These are phyloP conservation scores for Bhutanitis thaidina DNA, from an alignment of 2,888 invertebrate genomes.

Conservation along the genomic window DNA sequence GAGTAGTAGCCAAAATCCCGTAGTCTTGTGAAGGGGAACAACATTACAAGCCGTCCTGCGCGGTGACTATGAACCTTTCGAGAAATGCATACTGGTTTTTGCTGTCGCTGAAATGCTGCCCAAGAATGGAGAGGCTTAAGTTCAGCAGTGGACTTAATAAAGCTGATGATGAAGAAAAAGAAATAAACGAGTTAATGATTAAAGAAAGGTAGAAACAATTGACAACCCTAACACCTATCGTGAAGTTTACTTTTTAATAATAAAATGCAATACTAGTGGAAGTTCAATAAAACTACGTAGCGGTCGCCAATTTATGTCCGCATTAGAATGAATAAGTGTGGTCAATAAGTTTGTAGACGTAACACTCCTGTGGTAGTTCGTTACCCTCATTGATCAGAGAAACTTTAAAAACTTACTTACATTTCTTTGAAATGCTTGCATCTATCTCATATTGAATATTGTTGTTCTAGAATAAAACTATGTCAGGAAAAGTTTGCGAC, in stretches of 20 bases:
- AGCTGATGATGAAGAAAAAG: too few species aligned
- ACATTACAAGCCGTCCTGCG: too few species aligned
- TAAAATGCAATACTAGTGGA: slow-evolving; percentile 61
- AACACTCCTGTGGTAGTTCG: slow-evolving; percentile 38
- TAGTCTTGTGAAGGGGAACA: too few species aligned
- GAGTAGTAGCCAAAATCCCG: too few species aligned
- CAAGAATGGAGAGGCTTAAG: too few species aligned
- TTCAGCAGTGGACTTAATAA: too few species aligned
- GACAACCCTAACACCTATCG: slow-evolving; percentile 23
- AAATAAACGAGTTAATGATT: too few species aligned
- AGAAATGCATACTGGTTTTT: too few species aligned
- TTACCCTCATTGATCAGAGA: slow-evolving; percentile 23
- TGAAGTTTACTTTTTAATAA: slow-evolving; percentile 60
- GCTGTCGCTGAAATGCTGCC: too few species aligned
- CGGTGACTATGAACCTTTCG: too few species aligned
- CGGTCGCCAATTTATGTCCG: slow-evolving; percentile 59
- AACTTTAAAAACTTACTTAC: slow-evolving; percentile 16
- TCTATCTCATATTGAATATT: not conserved
- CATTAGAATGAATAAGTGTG: slow-evolving; percentile 66
- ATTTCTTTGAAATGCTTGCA: slow-evolving; percentile 5
- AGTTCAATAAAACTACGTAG: slow-evolving; percentile 55
- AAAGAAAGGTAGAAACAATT: not conserved
- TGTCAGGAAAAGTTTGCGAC: not conserved
- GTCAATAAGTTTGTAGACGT: slow-evolving; percentile 55
- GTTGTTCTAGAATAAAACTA: not conserved